phyloP scores from a whole-genome alignment of 2,797 vertebrate species.

The Urocyon cinereoargenteus region DNA sequence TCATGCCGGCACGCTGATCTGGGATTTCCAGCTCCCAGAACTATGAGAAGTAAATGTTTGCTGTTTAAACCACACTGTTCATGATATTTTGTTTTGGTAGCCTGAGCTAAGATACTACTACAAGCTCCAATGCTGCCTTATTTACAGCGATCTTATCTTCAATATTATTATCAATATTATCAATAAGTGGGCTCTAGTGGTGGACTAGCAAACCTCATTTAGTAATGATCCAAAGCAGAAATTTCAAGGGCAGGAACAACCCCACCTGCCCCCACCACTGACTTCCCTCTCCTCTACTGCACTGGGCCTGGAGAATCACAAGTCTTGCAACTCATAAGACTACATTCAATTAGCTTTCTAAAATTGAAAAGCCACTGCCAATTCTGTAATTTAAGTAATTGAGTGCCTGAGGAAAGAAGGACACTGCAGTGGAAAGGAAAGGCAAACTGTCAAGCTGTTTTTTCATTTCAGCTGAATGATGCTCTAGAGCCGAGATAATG shows the following conservation, averaged over 20 bases:
- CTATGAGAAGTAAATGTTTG: neutral
- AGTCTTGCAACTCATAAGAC: neutral
- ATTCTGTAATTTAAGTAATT: slow-evolving; percentile 67
- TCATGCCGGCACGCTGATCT: neutral
- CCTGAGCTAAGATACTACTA: neutral
- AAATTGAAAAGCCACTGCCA: slow-evolving; percentile 70
- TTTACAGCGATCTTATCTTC: neutral
- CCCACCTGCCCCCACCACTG: neutral
- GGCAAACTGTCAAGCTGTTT: neutral
- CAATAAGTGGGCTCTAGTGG: neutral
- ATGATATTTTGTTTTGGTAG: neutral
- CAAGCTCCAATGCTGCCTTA: neutral
- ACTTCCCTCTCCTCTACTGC: neutral
- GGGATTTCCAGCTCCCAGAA: neutral
- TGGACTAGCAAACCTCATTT: neutral
- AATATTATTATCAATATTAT: neutral
- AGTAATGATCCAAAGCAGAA: neutral
- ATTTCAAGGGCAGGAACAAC: neutral
- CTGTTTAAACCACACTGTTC: neutral
- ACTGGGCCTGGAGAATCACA: neutral
- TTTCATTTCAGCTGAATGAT: neutral
- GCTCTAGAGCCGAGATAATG: neutral
- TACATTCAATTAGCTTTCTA: slow-evolving; percentile 65
- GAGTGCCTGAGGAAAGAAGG: slow-evolving; percentile 39
- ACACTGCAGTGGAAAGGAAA: neutral